These are phyloP conservation scores for Neoitamus cyanurus DNA, from an alignment of 2,888 invertebrate genomes.

Conservation along the genomic window DNA sequence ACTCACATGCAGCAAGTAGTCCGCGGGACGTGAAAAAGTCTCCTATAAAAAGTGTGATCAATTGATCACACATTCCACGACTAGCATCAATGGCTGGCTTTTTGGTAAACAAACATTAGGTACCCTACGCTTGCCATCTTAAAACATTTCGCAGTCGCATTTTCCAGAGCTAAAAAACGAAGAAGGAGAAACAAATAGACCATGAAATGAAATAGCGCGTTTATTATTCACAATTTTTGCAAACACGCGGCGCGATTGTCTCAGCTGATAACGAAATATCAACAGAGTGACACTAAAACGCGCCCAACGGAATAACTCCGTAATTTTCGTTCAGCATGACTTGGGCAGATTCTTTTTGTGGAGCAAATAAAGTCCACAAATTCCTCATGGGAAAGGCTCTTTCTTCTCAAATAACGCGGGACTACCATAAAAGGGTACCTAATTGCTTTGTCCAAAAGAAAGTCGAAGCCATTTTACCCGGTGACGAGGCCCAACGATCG, in stretches of 20 bases:
- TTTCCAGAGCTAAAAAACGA: not conserved
- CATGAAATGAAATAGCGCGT: not conserved
- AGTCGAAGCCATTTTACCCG: not conserved
- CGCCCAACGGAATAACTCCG: not conserved
- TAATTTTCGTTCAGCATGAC: not conserved
- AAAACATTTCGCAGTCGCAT: not conserved
- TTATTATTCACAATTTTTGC: not conserved
- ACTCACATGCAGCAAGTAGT: not conserved
- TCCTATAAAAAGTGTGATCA: not conserved
- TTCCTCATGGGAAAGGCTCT: not conserved
- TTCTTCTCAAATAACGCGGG: not conserved
- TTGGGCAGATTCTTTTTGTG: not conserved
- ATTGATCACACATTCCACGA: not conserved
- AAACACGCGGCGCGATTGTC: not conserved
- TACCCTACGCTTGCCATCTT: not conserved
- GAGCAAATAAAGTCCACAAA: not conserved
- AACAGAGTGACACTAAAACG: not conserved
- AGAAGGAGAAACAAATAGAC: not conserved
- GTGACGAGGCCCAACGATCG: not conserved
- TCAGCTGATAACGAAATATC: not conserved
- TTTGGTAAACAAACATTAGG: not conserved
- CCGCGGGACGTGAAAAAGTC: not conserved
- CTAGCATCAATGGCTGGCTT: not conserved
- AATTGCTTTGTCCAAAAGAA: slow-evolving; percentile 1
- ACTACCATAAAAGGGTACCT: not conserved